Percentiles rank a stretch among this genome's conserved stretches.
Evolutionary conservation across 2,888 invertebrate species (phyloP).

Genomic region (Sphaerophoria taeniata): DNA sequence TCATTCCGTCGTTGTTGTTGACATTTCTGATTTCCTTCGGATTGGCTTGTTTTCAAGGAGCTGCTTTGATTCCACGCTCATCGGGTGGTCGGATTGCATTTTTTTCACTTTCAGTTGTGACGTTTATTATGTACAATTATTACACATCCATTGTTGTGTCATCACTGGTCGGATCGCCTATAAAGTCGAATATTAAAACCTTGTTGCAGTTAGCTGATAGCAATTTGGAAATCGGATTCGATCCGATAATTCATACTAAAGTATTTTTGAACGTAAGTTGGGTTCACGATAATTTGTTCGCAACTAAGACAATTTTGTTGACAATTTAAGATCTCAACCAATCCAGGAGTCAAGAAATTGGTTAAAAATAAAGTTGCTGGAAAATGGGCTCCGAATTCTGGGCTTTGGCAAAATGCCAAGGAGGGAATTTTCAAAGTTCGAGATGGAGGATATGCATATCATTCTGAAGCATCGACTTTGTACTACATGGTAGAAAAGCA

Average conservation of each 20-base stretch:
- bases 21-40: constrained; percentile 83
- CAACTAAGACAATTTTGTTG: constrained; percentile 11
- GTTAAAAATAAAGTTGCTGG: constrained; percentile 57
- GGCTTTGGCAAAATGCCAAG: constrained; percentile 76
- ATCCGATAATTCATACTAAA: constrained; percentile 82
- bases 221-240: constrained; percentile 84
- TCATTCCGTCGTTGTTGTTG: constrained; percentile 79
- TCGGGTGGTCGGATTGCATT: constrained; percentile 81
- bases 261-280: constrained; percentile 78
- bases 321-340: constrained; percentile 74
- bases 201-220: constrained; percentile 84
- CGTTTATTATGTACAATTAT: constrained; percentile 85
- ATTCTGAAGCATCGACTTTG: constrained; percentile 78
- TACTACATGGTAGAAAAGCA: constrained; percentile 78
- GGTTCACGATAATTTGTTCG: background rate
- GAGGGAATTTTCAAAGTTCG: constrained; percentile 78
- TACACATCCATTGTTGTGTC: constrained; percentile 87
- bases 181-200: constrained; percentile 83
- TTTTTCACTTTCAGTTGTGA: constrained; percentile 78
- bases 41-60: constrained; percentile 84
- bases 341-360: constrained; percentile 76
- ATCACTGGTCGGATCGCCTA: constrained; percentile 85
- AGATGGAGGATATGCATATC: constrained; percentile 79
- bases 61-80: constrained; percentile 82
- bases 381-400: constrained; percentile 28